Evolutionary conservation across 1,140 invertebrate species (phyloP).

Genomic region (Aleiodes sp.): DNA sequence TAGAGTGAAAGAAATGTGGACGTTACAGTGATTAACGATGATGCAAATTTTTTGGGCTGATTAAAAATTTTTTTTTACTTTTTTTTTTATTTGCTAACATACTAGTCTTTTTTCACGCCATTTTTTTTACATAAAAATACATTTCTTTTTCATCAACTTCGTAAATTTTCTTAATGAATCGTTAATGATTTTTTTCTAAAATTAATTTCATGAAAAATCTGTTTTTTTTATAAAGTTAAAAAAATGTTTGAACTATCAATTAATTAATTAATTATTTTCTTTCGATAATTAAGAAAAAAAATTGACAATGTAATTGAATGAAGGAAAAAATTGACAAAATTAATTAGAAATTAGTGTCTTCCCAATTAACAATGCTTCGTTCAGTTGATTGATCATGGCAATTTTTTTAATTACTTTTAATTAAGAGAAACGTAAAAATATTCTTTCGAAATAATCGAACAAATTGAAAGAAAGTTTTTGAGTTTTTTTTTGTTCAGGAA

Average conservation of each 20-base stretch:
- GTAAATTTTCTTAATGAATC: no score
- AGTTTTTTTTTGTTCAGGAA: no score
- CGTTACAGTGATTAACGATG: conserved; percentile 30
- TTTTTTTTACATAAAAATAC: background rate
- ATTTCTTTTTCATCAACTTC: background rate
- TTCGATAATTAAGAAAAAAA: background rate
- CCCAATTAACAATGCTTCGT: background rate
- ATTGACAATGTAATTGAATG: background rate
- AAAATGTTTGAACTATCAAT: no score
- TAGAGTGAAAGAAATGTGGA: conserved; percentile 13
- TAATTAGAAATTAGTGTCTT: conserved; percentile 6
- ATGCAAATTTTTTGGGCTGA: conserved; percentile 1
- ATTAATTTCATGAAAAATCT: no score
- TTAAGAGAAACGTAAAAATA: background rate
- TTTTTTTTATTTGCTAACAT: conserved; percentile 7
- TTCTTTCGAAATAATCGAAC: background rate
- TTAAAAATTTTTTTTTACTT: background rate
- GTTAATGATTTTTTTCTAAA: no score
- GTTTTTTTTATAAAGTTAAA: no score
- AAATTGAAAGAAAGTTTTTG: background rate
- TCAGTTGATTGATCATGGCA: background rate
- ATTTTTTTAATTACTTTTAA: no score
- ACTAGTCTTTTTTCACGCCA: conserved; percentile 13
- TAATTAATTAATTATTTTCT: background rate
- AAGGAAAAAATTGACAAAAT: background rate